phyloP scores from a whole-genome alignment of 92 coral and sea anemone species.

The Epizoanthus ramosus region DNA sequence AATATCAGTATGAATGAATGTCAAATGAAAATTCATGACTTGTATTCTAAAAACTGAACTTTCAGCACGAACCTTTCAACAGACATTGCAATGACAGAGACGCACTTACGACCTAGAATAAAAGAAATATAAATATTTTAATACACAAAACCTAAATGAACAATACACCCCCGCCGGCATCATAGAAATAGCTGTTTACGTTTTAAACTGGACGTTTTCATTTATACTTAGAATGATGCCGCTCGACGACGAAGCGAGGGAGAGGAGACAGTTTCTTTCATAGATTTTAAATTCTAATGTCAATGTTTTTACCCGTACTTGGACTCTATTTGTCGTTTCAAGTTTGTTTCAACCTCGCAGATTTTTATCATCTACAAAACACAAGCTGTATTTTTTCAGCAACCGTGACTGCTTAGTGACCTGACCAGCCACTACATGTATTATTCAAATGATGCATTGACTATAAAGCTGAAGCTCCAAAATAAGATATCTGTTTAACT shows the following conservation, averaged over 20 bases:
- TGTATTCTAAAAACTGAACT: no score
- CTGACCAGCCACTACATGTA: background rate
- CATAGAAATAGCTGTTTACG: background rate
- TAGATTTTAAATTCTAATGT: background rate
- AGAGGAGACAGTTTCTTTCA: background rate
- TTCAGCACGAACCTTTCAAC: no score
- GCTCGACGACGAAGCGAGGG: background rate
- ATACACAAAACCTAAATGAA: no score
- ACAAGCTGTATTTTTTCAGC: constrained; percentile 1
- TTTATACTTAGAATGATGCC: no score
- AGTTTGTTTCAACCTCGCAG: background rate
- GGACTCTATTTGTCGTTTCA: background rate
- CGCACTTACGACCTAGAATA: no score
- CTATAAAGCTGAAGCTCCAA: background rate
- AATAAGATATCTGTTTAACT: constrained; percentile 10
- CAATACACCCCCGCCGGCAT: no score
- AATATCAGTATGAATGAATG: no score
- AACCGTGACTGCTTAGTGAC: background rate
- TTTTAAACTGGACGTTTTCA: background rate
- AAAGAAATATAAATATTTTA: no score
- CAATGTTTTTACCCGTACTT: background rate
- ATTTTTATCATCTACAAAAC: background rate
- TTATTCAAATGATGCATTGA: background rate
- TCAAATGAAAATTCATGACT: no score
- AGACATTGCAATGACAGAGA: no score